These are phyloP conservation scores for Ashinkailepas kermadecensis DNA, from an alignment of 2,888 invertebrate species.

Conservation along the genomic window DNA sequence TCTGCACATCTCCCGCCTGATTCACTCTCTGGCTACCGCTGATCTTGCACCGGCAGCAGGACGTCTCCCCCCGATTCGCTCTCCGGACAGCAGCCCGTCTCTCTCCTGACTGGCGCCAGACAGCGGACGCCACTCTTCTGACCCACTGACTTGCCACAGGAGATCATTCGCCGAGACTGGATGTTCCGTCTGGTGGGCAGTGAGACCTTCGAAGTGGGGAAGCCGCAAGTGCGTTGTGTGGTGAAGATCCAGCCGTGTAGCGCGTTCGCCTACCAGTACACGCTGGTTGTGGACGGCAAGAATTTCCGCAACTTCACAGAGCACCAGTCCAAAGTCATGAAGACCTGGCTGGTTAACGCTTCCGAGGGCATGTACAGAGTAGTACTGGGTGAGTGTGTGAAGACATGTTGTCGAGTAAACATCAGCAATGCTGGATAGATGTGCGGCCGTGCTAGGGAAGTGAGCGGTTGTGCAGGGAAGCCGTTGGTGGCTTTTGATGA, in stretches of 20 bases:
- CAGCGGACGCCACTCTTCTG: too few species aligned
- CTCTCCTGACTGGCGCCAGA: background rate
- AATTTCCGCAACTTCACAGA: constrained; percentile 70
- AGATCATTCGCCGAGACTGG: constrained; percentile 69
- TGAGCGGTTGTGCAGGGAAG: too few species aligned
- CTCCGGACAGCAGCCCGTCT: background rate
- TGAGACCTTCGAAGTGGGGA: constrained; percentile 64
- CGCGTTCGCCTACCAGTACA: constrained; percentile 72
- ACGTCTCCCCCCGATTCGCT: background rate
- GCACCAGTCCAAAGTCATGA: constrained; percentile 63
- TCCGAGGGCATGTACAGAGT: constrained; percentile 46
- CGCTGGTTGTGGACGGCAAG: constrained; percentile 72
- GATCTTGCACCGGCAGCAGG: background rate
- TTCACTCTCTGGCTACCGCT: background rate
- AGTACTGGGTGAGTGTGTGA: constrained; percentile 56
- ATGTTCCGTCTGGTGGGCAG: constrained; percentile 87
- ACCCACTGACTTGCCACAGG: constrained; percentile 46
- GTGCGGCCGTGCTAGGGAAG: too few species aligned
- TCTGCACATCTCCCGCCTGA: too few species aligned
- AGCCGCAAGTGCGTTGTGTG: constrained; percentile 44
- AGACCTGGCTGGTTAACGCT: constrained; percentile 59
- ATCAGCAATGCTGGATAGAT: too few species aligned
- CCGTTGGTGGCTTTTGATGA: too few species aligned
- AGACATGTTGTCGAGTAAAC: background rate
- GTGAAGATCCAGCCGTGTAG: constrained; percentile 53